Conservation (phyloP, 2,888 invertebrate genomes). For the Trichopoda pennipes region DNA sequence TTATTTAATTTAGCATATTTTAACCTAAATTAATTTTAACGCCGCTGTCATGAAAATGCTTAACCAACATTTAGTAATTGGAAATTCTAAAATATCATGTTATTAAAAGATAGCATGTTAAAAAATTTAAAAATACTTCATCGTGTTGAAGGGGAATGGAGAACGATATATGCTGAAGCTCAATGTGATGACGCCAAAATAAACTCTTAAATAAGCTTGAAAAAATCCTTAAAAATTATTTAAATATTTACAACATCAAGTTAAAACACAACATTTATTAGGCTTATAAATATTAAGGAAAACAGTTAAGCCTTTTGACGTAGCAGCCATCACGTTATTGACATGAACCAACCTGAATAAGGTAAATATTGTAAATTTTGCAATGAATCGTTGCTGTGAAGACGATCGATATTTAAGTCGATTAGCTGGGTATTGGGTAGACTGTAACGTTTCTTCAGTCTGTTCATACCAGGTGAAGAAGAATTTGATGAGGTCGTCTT, state of each 20-base stretch:
- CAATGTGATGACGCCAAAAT: slow-evolving; percentile 7
- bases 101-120: background rate
- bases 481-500: slow-evolving; percentile 15
- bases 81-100: background rate
- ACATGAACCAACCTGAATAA: slow-evolving; percentile 65
- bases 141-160: background rate
- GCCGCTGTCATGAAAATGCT: background rate
- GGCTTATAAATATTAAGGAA: slow-evolving; percentile 25
- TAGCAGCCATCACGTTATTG: background rate
- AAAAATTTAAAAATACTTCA: background rate
- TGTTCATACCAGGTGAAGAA: slow-evolving; percentile 52
- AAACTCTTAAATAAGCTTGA: slow-evolving; percentile 22
- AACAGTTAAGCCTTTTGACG: background rate
- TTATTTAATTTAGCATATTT: too few species aligned
- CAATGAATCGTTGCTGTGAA: slow-evolving; percentile 77
- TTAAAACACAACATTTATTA: slow-evolving; percentile 73
- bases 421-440: slow-evolving; percentile 78
- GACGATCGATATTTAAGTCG: slow-evolving; percentile 79
- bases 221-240: too few species aligned
- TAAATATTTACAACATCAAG: slow-evolving; percentile 68
- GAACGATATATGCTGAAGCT: slow-evolving; percentile 3
- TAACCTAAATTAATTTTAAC: too few species aligned
- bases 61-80: background rate
- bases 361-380: slow-evolving; percentile 73
- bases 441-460: slow-evolving; percentile 80